Evolutionary conservation across 2,888 invertebrate species (phyloP).

Genomic region (Timandra comae): DNA sequence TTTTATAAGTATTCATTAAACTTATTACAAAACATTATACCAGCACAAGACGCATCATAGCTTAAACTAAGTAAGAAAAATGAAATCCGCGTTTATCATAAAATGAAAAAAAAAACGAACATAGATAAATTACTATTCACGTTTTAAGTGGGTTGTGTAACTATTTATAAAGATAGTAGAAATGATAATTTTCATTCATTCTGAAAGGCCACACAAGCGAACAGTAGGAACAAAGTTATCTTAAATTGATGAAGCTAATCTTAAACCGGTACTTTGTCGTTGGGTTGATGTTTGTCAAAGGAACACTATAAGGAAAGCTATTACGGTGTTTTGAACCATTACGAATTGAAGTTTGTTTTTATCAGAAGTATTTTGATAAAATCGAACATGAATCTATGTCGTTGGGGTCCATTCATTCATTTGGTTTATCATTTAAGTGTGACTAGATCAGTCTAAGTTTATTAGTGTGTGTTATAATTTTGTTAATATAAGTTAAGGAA

Average conservation of each 20-base stretch:
- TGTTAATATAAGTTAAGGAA: too few species aligned
- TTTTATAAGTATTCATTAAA: too few species aligned
- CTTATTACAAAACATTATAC: too few species aligned
- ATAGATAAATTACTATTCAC: too few species aligned
- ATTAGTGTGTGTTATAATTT: too few species aligned
- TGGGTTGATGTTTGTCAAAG: slow-evolving; percentile 45
- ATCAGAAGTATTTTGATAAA: slow-evolving; percentile 10
- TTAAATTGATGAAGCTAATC: slow-evolving; percentile 63
- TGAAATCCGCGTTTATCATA: too few species aligned
- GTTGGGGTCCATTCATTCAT: slow-evolving; percentile 3
- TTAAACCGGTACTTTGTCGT: slow-evolving; percentile 58
- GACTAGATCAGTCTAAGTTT: too few species aligned
- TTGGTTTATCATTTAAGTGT: slow-evolving; percentile 3
- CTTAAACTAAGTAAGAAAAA: too few species aligned
- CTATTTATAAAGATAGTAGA: slow-evolving; percentile 16
- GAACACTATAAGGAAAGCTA: slow-evolving; percentile 36
- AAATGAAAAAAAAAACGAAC: too few species aligned
- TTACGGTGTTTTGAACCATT: slow-evolving; percentile 28
- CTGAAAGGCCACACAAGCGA: slow-evolving; percentile 51
- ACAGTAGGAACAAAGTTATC: slow-evolving; percentile 54
- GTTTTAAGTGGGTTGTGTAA: slow-evolving; percentile 14
- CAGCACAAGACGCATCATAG: too few species aligned
- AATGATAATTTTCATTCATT: slow-evolving; percentile 32
- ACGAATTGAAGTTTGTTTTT: slow-evolving; percentile 8
- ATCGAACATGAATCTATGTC: slow-evolving; percentile 9